phyloP scores from a whole-genome alignment of 1,140 invertebrate genomes.

The Penaeus chinensis region DNA sequence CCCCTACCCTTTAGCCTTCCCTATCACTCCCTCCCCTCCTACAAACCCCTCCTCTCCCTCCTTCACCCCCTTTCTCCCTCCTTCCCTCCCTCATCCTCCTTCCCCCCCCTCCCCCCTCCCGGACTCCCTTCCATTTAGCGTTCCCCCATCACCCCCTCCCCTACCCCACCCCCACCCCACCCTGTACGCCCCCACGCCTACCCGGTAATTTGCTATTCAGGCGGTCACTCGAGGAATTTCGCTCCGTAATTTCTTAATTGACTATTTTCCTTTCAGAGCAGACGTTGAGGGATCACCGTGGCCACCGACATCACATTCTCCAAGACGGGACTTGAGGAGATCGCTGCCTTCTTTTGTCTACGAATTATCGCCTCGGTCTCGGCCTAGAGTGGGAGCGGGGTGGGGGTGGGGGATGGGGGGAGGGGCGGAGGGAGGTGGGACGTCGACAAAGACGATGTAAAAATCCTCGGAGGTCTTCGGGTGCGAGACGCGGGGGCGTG shows the following conservation, averaged over 20 bases:
- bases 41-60: too few relatives aligned
- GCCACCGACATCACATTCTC: conserved; percentile 20
- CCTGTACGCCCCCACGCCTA: not conserved
- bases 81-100: not conserved
- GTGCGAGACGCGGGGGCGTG: not conserved
- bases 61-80: not conserved
- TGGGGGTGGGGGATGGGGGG: too few relatives aligned
- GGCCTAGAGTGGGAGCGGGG: too few relatives aligned
- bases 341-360: conserved; percentile 38
- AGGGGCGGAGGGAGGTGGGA: not conserved
- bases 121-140: not conserved
- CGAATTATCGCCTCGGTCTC: conserved; percentile 26
- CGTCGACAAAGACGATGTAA: conserved; percentile 35
- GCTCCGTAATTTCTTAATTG: conserved; percentile 48
- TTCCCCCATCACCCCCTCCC: not conserved
- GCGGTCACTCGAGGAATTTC: conserved; percentile 44
- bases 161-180: not conserved
- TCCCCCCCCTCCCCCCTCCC: not conserved
- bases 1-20: too few relatives aligned
- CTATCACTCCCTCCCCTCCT: too few relatives aligned
- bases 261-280: conserved; percentile 36
- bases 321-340: conserved; percentile 6
- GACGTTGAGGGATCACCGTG: conserved; percentile 41
- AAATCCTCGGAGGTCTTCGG: conserved; percentile 6
- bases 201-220: conserved; percentile 49